Evolutionary conservation across 2,888 invertebrate species (phyloP).

Genomic region (Gymnoscelis rufifasciata): DNA sequence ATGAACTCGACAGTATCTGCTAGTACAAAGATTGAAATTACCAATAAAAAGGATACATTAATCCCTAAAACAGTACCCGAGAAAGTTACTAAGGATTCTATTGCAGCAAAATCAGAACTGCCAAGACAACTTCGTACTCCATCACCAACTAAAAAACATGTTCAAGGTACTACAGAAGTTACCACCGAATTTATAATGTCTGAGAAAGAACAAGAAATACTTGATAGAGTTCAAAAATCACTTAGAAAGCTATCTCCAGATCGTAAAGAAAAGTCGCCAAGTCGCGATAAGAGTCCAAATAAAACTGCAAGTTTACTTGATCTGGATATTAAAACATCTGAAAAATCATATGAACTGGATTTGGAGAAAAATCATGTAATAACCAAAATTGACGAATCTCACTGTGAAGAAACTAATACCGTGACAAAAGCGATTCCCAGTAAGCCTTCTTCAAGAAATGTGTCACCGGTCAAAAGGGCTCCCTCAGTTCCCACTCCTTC

Average conservation of each 20-base stretch:
- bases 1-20: constrained; percentile 28
- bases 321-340: constrained; percentile 38
- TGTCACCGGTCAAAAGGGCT: constrained; percentile 58
- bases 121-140: constrained; percentile 36
- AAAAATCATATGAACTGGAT: constrained; percentile 22
- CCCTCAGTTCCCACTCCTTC: constrained; percentile 31
- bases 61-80: constrained; percentile 26
- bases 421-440: constrained; percentile 30
- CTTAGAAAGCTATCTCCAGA: constrained; percentile 63
- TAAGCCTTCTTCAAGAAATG: constrained; percentile 52
- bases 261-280: constrained; percentile 50
- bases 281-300: constrained; percentile 46
- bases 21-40: constrained; percentile 27
- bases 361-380: constrained; percentile 30
- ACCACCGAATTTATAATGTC: constrained; percentile 48
- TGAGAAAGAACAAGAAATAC: constrained; percentile 61
- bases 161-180: constrained; percentile 34
- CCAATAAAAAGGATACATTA: constrained; percentile 27
- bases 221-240: constrained; percentile 62
- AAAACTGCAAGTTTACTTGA: constrained; percentile 52
- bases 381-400: constrained; percentile 25
- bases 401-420: constrained; percentile 23
- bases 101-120: constrained; percentile 30
- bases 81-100: constrained; percentile 16
- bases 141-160: constrained; percentile 41